phyloP scores from a whole-genome alignment of 2,113 vertebrate species.

The Morone chrysops region DNA sequence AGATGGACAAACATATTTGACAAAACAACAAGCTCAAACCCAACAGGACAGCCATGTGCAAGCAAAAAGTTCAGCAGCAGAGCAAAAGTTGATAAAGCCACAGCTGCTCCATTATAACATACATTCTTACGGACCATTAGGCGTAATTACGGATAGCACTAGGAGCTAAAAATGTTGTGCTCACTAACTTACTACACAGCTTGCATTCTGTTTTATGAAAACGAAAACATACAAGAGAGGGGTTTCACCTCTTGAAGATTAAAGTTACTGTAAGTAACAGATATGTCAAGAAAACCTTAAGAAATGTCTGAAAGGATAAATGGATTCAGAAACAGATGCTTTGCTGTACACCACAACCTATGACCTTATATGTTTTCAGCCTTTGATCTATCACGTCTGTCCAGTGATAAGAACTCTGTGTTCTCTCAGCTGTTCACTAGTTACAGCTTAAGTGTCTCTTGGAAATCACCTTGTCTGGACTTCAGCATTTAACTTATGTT shows the following conservation, averaged over 20 bases:
- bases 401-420: slow-evolving; percentile 10
- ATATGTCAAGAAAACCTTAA: background rate
- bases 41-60: background rate
- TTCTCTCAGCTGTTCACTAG: slow-evolving; percentile 38
- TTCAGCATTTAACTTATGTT: slow-evolving; percentile 11
- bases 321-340: slow-evolving; percentile 12
- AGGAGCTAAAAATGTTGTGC: background rate
- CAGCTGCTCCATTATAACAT: background rate
- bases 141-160: slow-evolving; percentile 1
- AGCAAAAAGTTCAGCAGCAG: background rate
- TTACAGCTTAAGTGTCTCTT: slow-evolving; percentile 6
- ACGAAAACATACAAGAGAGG: background rate
- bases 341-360: background rate
- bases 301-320: background rate
- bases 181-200: background rate
- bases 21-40: background rate
- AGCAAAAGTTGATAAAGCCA: background rate
- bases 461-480: slow-evolving; percentile 15
- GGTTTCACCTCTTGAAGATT: background rate
- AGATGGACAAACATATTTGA: background rate
- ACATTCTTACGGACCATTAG: slow-evolving; percentile 18
- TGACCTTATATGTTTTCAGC: slow-evolving; percentile 11
- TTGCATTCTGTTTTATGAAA: background rate
- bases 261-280: background rate
- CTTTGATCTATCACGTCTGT: slow-evolving; percentile 13